Evolutionary conservation across 2,113 vertebrate genomes (phyloP).

Genomic region (Serilophus lunatus): DNA sequence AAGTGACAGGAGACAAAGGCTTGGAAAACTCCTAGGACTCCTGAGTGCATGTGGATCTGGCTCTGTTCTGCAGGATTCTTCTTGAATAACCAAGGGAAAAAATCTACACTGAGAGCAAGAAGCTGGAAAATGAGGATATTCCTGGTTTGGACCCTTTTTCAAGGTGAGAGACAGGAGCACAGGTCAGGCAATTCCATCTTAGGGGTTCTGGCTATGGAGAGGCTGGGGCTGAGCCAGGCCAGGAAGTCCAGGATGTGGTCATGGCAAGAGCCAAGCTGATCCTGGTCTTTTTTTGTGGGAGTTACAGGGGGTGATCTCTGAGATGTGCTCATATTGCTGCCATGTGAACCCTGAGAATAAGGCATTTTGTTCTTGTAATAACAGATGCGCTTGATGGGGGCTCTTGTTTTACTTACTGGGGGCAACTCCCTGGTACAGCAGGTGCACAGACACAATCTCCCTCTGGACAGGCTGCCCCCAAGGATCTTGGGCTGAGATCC

Average conservation of each 20-base stretch:
- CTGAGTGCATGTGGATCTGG: accelerated
- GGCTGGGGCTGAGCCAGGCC: neutral
- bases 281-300: neutral
- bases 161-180: neutral
- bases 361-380: neutral
- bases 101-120: accelerated
- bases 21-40: neutral
- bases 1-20: neutral
- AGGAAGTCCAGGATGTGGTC: accelerated
- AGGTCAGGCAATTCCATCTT: neutral
- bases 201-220: neutral
- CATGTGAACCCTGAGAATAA: neutral
- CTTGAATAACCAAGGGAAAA: accelerated
- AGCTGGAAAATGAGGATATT: neutral
- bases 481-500: neutral
- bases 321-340: neutral
- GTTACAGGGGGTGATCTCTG: neutral
- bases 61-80: neutral
- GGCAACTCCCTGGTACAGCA: accelerated
- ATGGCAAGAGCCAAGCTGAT: neutral
- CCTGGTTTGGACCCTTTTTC: neutral
- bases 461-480: accelerated
- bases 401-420: neutral
- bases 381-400: accelerated
- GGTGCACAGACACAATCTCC: too few relatives aligned